Conservation (phyloP, 2,113 vertebrate genomes). For the Formicarius rufipectus region DNA sequence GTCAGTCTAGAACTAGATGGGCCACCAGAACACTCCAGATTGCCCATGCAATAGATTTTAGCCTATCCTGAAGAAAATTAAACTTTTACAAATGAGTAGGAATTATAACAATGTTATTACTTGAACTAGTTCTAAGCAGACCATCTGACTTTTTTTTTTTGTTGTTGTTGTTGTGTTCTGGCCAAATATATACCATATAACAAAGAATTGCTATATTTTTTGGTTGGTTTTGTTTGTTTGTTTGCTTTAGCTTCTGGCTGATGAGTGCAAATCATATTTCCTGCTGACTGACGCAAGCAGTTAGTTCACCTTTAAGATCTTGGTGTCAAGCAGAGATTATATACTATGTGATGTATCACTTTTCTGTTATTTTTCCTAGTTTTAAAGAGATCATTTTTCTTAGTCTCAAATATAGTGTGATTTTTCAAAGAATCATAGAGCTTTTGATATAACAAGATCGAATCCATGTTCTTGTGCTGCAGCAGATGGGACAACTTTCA, state of each 20-base stretch:
- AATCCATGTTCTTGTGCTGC: background rate
- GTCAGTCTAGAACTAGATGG: background rate
- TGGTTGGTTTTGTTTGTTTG: background rate
- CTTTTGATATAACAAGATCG: background rate
- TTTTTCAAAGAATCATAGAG: background rate
- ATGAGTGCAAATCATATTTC: conserved; percentile 22
- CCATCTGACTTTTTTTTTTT: background rate
- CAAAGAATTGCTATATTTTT: background rate
- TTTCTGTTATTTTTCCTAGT: background rate
- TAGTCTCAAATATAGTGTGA: background rate
- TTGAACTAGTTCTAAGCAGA: background rate
- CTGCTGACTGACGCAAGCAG: background rate
- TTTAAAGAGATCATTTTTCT: background rate
- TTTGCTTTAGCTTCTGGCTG: background rate
- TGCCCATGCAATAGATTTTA: background rate
- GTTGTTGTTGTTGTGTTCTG: background rate
- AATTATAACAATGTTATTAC: background rate
- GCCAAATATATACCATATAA: background rate
- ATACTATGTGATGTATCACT: background rate
- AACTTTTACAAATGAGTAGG: background rate
- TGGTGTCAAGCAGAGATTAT: background rate
- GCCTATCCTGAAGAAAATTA: background rate
- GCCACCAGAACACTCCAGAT: background rate
- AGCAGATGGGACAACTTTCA: background rate
- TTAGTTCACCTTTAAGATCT: background rate